Base-by-base conservation (phyloP, 2,888 invertebrate species). In the Theodoxus fluviatilis region DNA sequence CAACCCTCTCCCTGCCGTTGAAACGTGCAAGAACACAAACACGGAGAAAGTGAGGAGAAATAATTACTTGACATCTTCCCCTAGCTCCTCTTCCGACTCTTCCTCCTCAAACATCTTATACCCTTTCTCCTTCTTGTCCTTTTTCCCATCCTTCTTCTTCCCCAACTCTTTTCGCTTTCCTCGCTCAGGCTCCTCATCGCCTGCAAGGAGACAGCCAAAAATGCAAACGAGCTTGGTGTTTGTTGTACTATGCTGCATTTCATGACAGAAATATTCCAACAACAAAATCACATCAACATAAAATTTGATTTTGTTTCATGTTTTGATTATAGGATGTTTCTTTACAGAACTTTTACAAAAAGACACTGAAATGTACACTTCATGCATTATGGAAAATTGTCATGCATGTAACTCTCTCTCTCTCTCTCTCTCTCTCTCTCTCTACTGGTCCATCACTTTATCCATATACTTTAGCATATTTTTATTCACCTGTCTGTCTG, bases 61-160 rank as follows among this genome's bases (percentile, higher is more conserved):
- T 31, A 73, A 80, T 76, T 92, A 92, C 88, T 94, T 94, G 52
- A 92, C 90, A 81, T 94, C 85, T 33, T 84, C 94, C 81, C 82
- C 71, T 6, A 81, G 72, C 22, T 82, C 79, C 84, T 95, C 95
- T 4, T 94, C 94, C 0, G 96, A 96, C 83, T 96, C 95, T 87
- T 95, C 95, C 55, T 95, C 96, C 87, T 94, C 96, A 79, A 96
- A 89, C 33, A 95, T 94, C 64, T 94, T 94, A 90, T 96, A 96
- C 1, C 96, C 95, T 87, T 93, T 93, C 83, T 94, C 95, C 86
- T 93, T 93, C 82, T 94, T 94, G 18, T 86, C 86, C 80, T 93
- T 68, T 38, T 74, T 74, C 18, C 74, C 74, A 47, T 74, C 74
- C 22, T 71, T 43, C 66, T 74, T 74, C 4, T 71, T 68, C 33